Conservation (phyloP, 2,797 vertebrate species). For the Anniella stebbinsi region DNA sequence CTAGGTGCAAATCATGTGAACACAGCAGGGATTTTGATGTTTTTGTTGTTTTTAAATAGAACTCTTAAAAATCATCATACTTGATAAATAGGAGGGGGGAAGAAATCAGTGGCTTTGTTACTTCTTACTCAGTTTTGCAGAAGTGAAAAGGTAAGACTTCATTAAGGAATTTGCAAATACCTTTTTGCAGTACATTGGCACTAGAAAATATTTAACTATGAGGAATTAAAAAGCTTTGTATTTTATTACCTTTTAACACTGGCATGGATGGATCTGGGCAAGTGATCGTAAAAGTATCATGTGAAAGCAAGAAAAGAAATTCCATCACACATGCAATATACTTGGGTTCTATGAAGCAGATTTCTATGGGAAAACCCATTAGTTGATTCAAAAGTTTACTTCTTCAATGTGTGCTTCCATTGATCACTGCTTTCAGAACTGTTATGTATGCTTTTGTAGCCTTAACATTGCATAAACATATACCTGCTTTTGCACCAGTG, state of each 20-base stretch:
- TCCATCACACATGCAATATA: not conserved
- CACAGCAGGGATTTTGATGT: constrained; percentile 37
- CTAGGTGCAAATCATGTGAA: constrained; percentile 4
- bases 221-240: not conserved
- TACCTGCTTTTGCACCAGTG: no score
- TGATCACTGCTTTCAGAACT: not conserved
- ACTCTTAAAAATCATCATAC: constrained; percentile 5
- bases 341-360: not conserved
- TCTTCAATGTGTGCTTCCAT: not conserved
- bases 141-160: constrained; percentile 29
- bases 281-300: not conserved
- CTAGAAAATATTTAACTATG: not conserved
- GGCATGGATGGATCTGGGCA: not conserved
- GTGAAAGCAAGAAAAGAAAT: not conserved
- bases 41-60: not conserved
- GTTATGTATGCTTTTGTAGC: not conserved
- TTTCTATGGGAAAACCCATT: not conserved
- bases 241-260: not conserved
- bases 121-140: constrained; percentile 26
- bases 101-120: not conserved
- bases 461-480: no score
- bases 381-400: not conserved
- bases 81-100: not conserved
- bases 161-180: not conserved
- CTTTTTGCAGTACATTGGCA: not conserved